phyloP scores from a whole-genome alignment of 2,797 vertebrate species.

The Anomalospiza imberbis region DNA sequence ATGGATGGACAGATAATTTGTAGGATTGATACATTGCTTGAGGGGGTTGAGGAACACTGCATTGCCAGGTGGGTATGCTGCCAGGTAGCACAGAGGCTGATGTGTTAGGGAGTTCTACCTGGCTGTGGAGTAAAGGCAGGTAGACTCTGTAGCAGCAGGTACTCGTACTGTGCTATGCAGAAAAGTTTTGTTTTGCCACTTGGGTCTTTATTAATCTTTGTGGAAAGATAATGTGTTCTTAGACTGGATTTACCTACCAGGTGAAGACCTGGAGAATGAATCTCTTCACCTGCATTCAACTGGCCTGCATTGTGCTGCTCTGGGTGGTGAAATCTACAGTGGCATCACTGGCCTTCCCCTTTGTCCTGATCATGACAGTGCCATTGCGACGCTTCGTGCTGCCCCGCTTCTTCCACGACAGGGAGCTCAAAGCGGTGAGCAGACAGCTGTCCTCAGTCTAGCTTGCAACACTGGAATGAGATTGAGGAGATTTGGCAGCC shows the following conservation, averaged over 20 bases:
- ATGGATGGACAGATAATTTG: not conserved
- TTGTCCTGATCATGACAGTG: constrained; percentile 97
- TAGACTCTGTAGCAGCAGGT: not conserved
- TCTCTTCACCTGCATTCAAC: constrained; percentile 94
- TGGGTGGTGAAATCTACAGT: constrained; percentile 96
- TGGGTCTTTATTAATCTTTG: not conserved
- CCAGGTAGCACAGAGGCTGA: not conserved
- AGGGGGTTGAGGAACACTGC: not conserved
- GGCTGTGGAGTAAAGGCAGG: not conserved
- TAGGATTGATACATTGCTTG: not conserved
- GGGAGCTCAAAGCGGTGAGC: constrained; percentile 94
- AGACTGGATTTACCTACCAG: constrained; percentile 66
- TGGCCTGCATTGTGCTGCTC: constrained; percentile 89
- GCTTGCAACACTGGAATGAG: not conserved
- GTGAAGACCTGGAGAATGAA: constrained; percentile 99
- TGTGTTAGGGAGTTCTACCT: not conserved
- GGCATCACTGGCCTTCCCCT: constrained; percentile 94
- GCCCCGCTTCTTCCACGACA: constrained; percentile 91
- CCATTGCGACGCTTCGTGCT: constrained; percentile 91
- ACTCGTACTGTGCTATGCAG: not conserved
- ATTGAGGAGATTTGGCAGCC: not conserved
- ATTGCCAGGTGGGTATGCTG: not conserved
- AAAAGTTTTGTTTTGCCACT: not conserved
- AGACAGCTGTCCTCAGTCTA: not conserved
- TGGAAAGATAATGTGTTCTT: not conserved